Conservation (phyloP, 1,140 invertebrate genomes). For the Linepithema humile region DNA sequence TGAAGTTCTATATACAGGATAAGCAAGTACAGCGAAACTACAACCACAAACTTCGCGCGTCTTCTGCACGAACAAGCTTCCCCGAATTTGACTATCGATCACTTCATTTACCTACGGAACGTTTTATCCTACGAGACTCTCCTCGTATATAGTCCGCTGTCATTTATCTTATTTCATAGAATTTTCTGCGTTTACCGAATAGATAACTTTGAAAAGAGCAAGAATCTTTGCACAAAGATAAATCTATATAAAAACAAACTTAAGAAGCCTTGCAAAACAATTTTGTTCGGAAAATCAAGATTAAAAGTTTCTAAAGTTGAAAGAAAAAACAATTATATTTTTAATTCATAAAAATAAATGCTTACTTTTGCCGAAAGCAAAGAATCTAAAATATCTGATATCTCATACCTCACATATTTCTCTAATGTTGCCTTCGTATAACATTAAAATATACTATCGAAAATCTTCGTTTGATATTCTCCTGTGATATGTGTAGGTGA, state of each 20-base stretch:
- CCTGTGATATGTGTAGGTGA: no score
- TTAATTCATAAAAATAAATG: neutral
- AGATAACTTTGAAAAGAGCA: slow-evolving; percentile 1
- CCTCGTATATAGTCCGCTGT: neutral
- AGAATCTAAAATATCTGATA: neutral
- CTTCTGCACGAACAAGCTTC: slow-evolving; percentile 42
- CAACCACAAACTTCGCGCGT: slow-evolving; percentile 40
- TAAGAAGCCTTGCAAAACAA: neutral
- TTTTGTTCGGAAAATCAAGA: neutral
- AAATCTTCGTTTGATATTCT: neutral
- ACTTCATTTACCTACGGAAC: slow-evolving; percentile 56
- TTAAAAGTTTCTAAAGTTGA: neutral
- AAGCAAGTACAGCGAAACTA: slow-evolving; percentile 48
- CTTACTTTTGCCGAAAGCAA: neutral
- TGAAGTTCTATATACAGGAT: neutral
- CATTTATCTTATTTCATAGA: neutral
- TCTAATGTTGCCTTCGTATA: neutral
- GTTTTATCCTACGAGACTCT: slow-evolving; percentile 27
- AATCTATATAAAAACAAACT: slow-evolving; percentile 14
- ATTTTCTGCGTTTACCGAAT: neutral
- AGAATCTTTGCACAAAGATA: neutral
- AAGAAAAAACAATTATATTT: neutral
- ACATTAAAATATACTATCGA: neutral
- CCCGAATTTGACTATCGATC: slow-evolving; percentile 70
- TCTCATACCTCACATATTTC: neutral